Base-by-base conservation (phyloP, 2,113 vertebrate genomes). In the Cephalopterus ornatus region DNA sequence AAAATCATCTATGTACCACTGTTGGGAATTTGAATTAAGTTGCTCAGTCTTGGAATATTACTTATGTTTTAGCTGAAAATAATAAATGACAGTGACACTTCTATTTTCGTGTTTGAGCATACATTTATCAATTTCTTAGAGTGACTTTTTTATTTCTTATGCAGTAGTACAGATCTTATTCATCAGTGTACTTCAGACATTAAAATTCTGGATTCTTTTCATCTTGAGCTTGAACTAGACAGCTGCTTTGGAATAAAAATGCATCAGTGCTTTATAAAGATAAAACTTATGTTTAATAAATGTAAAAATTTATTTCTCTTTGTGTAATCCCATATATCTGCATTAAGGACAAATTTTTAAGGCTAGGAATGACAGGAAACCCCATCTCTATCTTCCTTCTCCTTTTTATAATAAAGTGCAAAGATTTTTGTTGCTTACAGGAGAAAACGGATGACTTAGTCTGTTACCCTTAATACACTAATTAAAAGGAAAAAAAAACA, bases 51-150 rank as follows among this genome's bases (percentile, higher is more conserved):
- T 93, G 89, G 49, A 92, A 78, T 95, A 66, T 47, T 44, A 20
- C 19, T 88, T 94, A 21, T 35, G 73, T 81, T 94, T 93, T 66
- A 52, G 72, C 42, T 93, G n/a, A 88, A 85, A 91, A 52, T 82
- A 96, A 28, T 63, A 67, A 85, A 94, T 80, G 76, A 65, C 58
- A 22, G 82, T 76, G 58, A 33, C 62, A 92, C 17, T 90, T 93
- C 46, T 87, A 7, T 82, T 81, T 97, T 84, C 82, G 63, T 89
- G 92, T 92, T 86, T 92, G 50, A 95, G 58, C 86, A 91, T 79
- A 85, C 32, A 73, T 88, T 96, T 49, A 73, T 78, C 84, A 58
- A 10, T 76, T 96, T 93, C 55, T 71, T 72, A 88, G 19, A 78
- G 50, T 55, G 37, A 13, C 15, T 52, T 89, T 90, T 96, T 70